Evolutionary conservation across 2,113 vertebrate species (phyloP), one percentile per base, ranked within the genome.

Genomic region (Hippocampus zosterae): DNA sequence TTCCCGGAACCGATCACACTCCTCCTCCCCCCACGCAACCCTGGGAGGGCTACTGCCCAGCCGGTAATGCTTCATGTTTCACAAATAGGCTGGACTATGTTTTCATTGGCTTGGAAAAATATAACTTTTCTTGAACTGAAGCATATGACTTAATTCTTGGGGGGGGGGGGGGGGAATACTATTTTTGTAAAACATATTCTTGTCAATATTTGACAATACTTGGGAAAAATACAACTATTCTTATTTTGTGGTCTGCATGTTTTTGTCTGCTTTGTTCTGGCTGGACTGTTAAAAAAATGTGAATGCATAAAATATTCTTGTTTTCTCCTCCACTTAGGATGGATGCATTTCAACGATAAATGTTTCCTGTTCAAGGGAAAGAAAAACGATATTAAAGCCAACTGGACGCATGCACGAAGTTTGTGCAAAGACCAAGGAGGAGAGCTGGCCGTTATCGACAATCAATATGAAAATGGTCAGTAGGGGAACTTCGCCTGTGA

Each of bases 361-460:
- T 93, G 92, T 83, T 93, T 90, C 86, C n/a, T 92, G 67, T 86
- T 93, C 71, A 91, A 87, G 78, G 92, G 92, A 42, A 71, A 89
- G 50, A 65, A 89, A 52, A 11, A 86, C 0, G 88, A 90, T 0
- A 62, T 88, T 0, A 86, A 77, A 67, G 81, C 73, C 0, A 91
- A 88, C 84, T 93, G 92, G 92, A 62, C 75, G 0, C 65, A 53
- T 0, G 92, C 92, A 11, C 79, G 68, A 8, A 73, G 59, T 16
- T 93, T 89, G 91, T 93, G 92, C 87, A 73, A 25, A 65, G 53
- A 61, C 0, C 74, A 92, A 8, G 81, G 60, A 53, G 92, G 83
- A 66, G 75, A 91, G 6, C 77, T 93, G 66, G 92, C 90, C 0
- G 66, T 93, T 52, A 93, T 93, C 11, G 89, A 92, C 25, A 33